Conservation (phyloP, 1,140 invertebrate species). For the Trichomalopsis sarcophagae region DNA sequence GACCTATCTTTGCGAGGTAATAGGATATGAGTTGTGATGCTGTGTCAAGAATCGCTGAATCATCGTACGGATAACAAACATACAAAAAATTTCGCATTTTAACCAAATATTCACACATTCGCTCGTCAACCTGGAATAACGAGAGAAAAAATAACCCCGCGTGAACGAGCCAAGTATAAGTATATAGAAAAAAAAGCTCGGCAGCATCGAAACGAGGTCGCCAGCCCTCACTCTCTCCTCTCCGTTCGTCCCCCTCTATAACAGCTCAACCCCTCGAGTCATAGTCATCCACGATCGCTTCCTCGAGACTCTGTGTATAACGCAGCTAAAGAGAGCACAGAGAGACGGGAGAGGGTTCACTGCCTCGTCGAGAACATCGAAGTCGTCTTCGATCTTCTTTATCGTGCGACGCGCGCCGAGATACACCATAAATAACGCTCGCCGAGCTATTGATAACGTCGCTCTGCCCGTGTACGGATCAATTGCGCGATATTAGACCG, state of each 20-base stretch:
- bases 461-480: neutral
- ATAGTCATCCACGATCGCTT: neutral
- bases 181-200: neutral
- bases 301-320: neutral
- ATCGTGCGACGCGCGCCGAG: neutral
- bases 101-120: no score
- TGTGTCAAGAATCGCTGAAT: no score
- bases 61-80: no score
- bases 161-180: neutral
- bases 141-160: neutral
- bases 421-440: slow-evolving; percentile 32
- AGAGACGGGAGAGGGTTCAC: neutral
- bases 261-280: neutral
- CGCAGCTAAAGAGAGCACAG: neutral
- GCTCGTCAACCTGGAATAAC: neutral
- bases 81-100: no score
- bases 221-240: neutral
- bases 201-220: slow-evolving; percentile 13
- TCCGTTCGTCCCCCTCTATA: neutral
- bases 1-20: no score
- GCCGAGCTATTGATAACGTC: neutral
- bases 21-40: no score
- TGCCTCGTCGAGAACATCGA: neutral
- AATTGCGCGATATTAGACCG: neutral
- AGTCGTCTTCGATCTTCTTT: slow-evolving; percentile 22